phyloP scores from a whole-genome alignment of 2,888 invertebrate species.

The Antitype chi region DNA sequence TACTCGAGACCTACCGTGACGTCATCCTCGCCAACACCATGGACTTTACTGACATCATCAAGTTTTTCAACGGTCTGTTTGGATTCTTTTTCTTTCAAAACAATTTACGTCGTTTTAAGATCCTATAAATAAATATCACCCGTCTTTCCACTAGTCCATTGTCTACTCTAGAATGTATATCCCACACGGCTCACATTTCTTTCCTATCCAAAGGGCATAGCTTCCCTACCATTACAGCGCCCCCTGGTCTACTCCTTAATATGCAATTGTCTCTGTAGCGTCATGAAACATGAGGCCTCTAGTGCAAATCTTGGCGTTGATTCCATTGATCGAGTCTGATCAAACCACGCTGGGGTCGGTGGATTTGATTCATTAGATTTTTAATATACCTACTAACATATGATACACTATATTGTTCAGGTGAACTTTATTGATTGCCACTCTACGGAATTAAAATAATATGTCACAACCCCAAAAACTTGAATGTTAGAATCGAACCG shows the following conservation, averaged over 20 bases:
- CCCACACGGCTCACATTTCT: background rate
- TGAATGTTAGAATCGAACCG: background rate
- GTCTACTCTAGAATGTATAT: background rate
- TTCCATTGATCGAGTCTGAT: background rate
- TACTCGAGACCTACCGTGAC: constrained; percentile 97
- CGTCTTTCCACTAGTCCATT: background rate
- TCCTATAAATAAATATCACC: background rate
- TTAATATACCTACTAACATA: no score
- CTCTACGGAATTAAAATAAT: no score
- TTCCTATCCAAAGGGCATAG: background rate
- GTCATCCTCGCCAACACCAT: constrained; percentile 98
- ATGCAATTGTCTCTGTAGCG: background rate
- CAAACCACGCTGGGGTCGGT: background rate
- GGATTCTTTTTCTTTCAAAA: background rate
- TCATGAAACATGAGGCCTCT: background rate
- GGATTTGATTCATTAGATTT: background rate
- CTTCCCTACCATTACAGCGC: background rate
- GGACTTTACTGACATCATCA: constrained; percentile 99
- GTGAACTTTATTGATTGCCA: no score
- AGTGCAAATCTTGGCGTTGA: background rate
- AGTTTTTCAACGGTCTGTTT: constrained; percentile 97
- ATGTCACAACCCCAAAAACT: background rate
- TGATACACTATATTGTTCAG: no score
- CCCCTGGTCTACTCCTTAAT: background rate
- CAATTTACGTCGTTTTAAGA: background rate